Evolutionary conservation across 2,113 vertebrate genomes (phyloP).

Genomic region (Pluvianellus socialis): DNA sequence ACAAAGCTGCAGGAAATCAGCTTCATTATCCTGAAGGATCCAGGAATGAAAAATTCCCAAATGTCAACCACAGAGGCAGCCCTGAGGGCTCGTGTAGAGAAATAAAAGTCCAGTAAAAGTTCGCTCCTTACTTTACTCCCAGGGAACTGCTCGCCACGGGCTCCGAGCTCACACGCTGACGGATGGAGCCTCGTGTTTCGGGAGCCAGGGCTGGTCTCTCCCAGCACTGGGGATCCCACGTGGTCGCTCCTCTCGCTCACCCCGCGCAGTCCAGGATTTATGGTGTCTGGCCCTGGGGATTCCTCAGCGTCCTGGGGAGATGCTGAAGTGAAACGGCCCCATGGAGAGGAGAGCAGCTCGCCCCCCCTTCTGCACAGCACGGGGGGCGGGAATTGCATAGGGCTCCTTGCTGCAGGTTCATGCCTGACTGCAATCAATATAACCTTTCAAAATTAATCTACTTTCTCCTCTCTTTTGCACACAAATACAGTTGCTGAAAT

Average conservation of each 20-base stretch:
- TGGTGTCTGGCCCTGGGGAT: not conserved
- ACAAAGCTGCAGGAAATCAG: not conserved
- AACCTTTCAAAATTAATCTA: slow-evolving; percentile 71
- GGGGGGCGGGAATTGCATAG: slow-evolving; percentile 19
- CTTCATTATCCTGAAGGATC: not conserved
- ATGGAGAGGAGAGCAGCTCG: not conserved
- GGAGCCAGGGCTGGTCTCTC: not conserved
- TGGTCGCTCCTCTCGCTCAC: not conserved
- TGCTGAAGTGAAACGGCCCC: not conserved
- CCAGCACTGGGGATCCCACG: accelerated
- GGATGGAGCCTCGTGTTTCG: not conserved
- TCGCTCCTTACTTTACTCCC: not conserved
- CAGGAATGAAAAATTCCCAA: not conserved
- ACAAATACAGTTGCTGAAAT: slow-evolving; percentile 19
- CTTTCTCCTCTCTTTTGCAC: slow-evolving; percentile 24
- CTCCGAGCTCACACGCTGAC: accelerated
- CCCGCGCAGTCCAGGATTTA: not conserved
- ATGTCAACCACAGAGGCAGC: not conserved
- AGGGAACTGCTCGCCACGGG: not conserved
- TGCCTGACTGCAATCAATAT: slow-evolving; percentile 39
- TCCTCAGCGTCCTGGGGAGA: not conserved
- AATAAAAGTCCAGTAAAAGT: not conserved
- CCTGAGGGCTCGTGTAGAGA: not conserved
- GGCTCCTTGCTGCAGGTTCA: slow-evolving; percentile 39
- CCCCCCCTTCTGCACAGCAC: not conserved